phyloP scores from a whole-genome alignment of 2,797 vertebrate species.

The Microctenopoma stevenorrisi region DNA sequence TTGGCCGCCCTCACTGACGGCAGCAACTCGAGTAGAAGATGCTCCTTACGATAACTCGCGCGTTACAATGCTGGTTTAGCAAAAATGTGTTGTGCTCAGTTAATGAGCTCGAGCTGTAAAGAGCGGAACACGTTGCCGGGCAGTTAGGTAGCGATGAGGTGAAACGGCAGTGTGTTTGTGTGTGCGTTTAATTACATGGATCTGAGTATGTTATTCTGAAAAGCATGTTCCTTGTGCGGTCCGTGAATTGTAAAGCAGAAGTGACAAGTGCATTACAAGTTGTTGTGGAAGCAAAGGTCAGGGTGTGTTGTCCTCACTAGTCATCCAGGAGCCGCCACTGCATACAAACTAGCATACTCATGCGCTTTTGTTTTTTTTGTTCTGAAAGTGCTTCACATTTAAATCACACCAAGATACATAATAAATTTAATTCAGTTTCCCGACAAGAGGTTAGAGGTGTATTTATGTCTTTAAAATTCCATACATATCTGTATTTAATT shows the following conservation, averaged over 20 bases:
- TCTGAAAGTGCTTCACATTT: neutral
- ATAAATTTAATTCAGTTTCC: neutral
- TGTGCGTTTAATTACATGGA: slow-evolving; percentile 48
- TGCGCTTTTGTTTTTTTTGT: neutral
- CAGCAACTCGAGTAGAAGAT: slow-evolving; percentile 48
- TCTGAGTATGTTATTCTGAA: slow-evolving; percentile 41
- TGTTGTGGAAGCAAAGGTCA: slow-evolving; percentile 71
- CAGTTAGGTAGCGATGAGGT: slow-evolving; percentile 30
- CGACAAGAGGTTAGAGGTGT: neutral
- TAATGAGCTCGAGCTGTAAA: slow-evolving; percentile 53
- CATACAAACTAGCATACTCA: slow-evolving; percentile 50
- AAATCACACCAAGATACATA: neutral
- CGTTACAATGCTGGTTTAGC: slow-evolving; percentile 37
- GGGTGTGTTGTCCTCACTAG: slow-evolving; percentile 42
- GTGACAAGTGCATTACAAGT: slow-evolving; percentile 59
- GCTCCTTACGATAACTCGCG: slow-evolving; percentile 45
- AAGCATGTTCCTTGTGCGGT: slow-evolving; percentile 22
- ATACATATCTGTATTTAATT: neutral
- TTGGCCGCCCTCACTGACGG: slow-evolving; percentile 39
- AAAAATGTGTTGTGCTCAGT: slow-evolving; percentile 18
- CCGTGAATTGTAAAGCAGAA: slow-evolving; percentile 54
- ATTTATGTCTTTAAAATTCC: slow-evolving; percentile 13
- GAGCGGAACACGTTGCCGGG: slow-evolving; percentile 33
- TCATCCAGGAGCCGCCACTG: slow-evolving; percentile 20
- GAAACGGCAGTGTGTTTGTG: neutral